Base-by-base conservation (phyloP, 92 coral and sea anemone genomes). In the Zoanthus solanderi region DNA sequence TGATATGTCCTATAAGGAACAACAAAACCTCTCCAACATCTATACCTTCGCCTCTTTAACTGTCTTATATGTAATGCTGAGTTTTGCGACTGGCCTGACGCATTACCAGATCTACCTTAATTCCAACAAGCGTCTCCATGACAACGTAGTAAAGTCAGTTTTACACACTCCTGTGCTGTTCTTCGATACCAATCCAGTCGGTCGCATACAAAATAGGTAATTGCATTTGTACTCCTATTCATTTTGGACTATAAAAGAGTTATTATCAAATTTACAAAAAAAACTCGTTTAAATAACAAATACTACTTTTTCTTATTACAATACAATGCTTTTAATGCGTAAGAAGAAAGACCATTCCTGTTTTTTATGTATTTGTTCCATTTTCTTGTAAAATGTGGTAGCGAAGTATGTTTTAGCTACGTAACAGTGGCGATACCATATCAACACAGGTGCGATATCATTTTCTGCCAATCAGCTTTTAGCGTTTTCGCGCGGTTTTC, bases 131-230 rank as follows among this genome's bases (percentile, higher is more conserved):
- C 76, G 75, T 29, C 85, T 81, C 76, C 85, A 81, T 81, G 76
- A 30, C 65, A 81, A 66, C 85, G 31, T 66, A 57, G n/a, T 81
- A 6, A 66, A 23, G 61, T 65, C 85, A 9, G 60, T 81, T 14
- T 42, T 81, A 47, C 75, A 50, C 45, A 65, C 75, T 65, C 29
- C 85, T 2, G 85, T 81, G 47, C 28, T 81, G 14, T 81, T 81
- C 75, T 81, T 81, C 30, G 85, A 81, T 31, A 81, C 85, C 85
- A 81, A 81, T 66, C 85, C 85, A 81, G 46, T 81, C 23, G 85
- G 85, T 0, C 85, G 85, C 46, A 81, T 81, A 81, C 85, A 81
- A 9, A 81, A 81, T 32, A 81, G 85, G 85, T 81, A 81, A 63
- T 1, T 63, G 69, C 1, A n/a, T 63, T 63, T 8, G 31, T 63